Percentiles rank a stretch among this genome's conserved stretches.
These are phyloP conservation scores for Busseola fusca DNA, from an alignment of 2,888 invertebrate species.

Conservation along the genomic window DNA sequence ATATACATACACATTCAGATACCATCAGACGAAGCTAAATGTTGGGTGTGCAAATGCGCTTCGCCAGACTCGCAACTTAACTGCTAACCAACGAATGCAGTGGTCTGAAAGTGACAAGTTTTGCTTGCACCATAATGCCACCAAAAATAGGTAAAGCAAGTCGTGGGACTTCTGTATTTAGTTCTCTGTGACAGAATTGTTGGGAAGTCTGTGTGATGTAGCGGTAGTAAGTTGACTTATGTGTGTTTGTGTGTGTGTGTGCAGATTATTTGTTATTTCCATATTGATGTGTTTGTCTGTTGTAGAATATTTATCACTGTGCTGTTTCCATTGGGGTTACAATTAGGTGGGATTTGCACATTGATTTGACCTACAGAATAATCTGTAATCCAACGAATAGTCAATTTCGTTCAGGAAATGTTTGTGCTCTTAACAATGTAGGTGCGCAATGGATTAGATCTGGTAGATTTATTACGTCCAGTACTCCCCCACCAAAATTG, in stretches of 20 bases:
- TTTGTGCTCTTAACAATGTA: background rate
- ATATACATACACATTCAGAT: too few species aligned
- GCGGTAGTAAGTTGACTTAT: conserved; percentile 40
- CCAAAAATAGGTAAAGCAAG: background rate
- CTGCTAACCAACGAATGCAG: too few species aligned
- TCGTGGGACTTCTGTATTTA: conserved; percentile 16
- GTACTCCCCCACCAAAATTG: background rate
- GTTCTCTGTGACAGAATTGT: conserved; percentile 24
- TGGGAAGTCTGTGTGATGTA: conserved; percentile 49
- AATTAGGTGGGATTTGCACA: conserved; percentile 14
- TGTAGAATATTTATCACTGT: conserved; percentile 33
- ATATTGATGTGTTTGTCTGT: conserved; percentile 49
- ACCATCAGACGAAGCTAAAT: background rate
- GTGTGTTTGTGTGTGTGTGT: conserved; percentile 23
- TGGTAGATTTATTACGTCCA: background rate
- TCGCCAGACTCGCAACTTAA: too few species aligned
- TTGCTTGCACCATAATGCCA: background rate
- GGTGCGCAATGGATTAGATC: background rate
- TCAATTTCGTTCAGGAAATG: background rate
- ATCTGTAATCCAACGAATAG: background rate
- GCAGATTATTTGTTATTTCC: conserved; percentile 43
- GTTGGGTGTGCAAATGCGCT: background rate
- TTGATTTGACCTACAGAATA: background rate
- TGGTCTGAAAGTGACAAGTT: background rate
- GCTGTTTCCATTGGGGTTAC: conserved; percentile 19